phyloP scores from a whole-genome alignment of 2,797 vertebrate species.

The Epinephelus malabaricus region DNA sequence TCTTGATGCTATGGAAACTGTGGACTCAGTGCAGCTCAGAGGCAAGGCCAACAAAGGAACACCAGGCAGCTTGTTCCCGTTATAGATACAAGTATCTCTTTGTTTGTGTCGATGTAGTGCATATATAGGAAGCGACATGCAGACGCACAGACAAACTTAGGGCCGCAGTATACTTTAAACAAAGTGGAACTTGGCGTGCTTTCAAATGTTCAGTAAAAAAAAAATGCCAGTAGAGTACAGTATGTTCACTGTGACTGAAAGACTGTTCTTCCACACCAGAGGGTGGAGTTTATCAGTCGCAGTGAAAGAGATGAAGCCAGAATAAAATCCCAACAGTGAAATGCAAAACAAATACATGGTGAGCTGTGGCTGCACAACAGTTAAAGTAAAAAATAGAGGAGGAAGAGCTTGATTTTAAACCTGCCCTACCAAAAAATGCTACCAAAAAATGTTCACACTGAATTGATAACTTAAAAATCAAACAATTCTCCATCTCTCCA shows the following conservation, averaged over 20 bases:
- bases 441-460: no score
- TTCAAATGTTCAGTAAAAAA: conserved; percentile 33
- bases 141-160: conserved; percentile 24
- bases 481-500: background rate
- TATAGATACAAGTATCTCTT: conserved; percentile 49
- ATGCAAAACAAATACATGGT: conserved; percentile 34
- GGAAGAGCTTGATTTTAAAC: conserved; percentile 15
- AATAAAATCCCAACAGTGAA: conserved; percentile 41
- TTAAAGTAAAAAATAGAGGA: conserved; percentile 29
- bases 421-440: background rate
- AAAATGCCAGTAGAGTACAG: conserved; percentile 41
- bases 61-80: conserved; percentile 52
- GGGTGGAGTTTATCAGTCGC: conserved; percentile 24
- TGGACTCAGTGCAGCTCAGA: conserved; percentile 52
- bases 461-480: no score
- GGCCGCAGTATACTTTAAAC: conserved; percentile 15
- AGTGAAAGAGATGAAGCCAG: conserved; percentile 42
- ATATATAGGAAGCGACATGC: conserved; percentile 37
- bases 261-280: conserved; percentile 21
- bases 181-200: background rate
- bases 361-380: conserved; percentile 21
- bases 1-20: conserved; percentile 71
- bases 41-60: conserved; percentile 44
- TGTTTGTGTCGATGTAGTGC: conserved; percentile 28
- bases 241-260: conserved; percentile 35